A percentile compares a stretch with the other conserved stretches of the same genome.
These are phyloP conservation scores for Elephantulus edwardii DNA, from an alignment of 2,113 vertebrate species.

Conservation along the genomic window DNA sequence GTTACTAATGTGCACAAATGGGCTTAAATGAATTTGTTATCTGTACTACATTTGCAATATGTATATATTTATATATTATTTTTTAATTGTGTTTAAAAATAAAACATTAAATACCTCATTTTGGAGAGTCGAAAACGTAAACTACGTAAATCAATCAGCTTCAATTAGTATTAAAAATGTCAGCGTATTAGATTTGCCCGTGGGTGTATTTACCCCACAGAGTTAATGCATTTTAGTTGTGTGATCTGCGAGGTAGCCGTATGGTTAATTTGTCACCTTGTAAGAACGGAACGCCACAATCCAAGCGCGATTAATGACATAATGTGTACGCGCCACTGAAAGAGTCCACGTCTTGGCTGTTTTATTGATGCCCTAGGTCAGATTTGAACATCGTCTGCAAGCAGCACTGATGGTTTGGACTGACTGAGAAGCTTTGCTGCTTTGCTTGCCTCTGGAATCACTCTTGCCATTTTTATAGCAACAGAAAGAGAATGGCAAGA, in stretches of 20 bases:
- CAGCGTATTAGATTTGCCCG: conserved; percentile 77
- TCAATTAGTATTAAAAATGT: conserved; percentile 92
- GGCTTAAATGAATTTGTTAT: conserved; percentile 99
- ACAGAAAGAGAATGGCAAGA: not conserved
- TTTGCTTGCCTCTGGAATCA: conserved; percentile 40
- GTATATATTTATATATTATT: conserved; percentile 99
- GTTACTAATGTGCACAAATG: conserved; percentile 99
- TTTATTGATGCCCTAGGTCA: conserved; percentile 75
- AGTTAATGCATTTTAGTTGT: conserved; percentile 74
- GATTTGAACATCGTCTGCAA: not conserved
- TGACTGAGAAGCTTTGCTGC: not conserved
- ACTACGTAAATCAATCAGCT: conserved; percentile 97
- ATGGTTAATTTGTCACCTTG: conserved; percentile 78
- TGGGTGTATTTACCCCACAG: conserved; percentile 78
- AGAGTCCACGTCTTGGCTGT: not conserved
- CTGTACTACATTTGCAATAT: conserved; percentile 99
- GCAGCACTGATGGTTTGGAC: not conserved
- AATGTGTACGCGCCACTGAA: not conserved
- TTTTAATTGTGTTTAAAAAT: conserved; percentile 99
- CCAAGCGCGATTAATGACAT: conserved; percentile 67
- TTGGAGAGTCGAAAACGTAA: conserved; percentile 90
- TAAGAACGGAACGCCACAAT: conserved; percentile 56
- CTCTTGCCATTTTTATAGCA: not conserved
- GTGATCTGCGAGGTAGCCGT: conserved; percentile 72
- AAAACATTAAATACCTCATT: conserved; percentile 96